Base-by-base conservation (phyloP, 2,888 invertebrate species). In the Azorinus chamasolen region DNA sequence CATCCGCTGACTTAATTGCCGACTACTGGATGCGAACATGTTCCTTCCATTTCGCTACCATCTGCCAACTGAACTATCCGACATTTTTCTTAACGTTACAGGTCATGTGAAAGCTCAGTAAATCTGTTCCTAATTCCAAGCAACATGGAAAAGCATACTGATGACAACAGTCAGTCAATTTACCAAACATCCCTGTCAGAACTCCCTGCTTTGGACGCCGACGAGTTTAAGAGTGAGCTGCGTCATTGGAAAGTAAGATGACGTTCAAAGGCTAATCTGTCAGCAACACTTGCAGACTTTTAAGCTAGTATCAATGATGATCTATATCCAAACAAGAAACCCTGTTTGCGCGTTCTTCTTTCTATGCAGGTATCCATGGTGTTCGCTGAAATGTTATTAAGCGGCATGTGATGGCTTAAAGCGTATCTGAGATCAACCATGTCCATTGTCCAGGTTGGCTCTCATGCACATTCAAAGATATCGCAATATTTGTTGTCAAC, bases 41-140 rank as follows among this genome's bases (percentile, higher is more conserved):
- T 62, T 5, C 20, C 37, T 62, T 20, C 55, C 65, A 24, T 65
- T 53, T 39, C 10, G 32, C 10, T 53, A 43, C 41, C 53, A 37
- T 18, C 25, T 59, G 48, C 53, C 61, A 27, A 53, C 48, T 12
- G 75, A 50, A 41, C 71, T 65, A 14, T 41, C 48, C n/a, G 54
- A 64, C 10, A 53, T 65, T 3, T 74, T 71, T 16, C 62, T 74
- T 20, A 54, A 68, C 32, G 73, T 57, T 0, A 48, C 71, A 41
- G 66, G 62, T 24, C 71, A 55, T 5, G 69, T 55, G 41, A 68
- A 27, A 20, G 66, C 48, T 8, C 61, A 61, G n/a, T n/a, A n/a
- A n/a, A n/a, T n/a, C n/a, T n/a, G n/a, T 24, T 51, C 25, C 25
- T 51, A 8, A 6, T 51, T 8, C 51, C 51, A n/a, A n/a, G n/a